Conservation (phyloP, 2,888 invertebrate genomes). For the Rhamphomyia laevipes region DNA sequence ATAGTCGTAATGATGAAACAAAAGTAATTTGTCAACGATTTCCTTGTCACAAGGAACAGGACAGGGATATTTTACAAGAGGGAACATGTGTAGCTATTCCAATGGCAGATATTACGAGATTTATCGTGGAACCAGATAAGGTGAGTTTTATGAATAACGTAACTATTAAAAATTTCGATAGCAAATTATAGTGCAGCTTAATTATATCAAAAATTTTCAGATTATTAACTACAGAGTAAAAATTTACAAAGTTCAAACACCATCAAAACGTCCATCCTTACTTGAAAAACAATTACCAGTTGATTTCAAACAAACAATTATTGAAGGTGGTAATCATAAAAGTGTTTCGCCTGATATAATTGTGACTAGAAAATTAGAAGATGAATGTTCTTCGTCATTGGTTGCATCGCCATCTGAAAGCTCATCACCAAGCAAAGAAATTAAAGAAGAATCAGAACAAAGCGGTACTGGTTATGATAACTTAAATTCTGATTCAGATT, state of each 20-base stretch:
- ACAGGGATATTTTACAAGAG: constrained; percentile 31
- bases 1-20: constrained; percentile 30
- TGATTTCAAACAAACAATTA: constrained; percentile 25
- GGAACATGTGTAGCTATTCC: constrained; percentile 32
- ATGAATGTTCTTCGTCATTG: constrained; percentile 5
- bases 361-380: constrained; percentile 26
- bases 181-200: background rate
- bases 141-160: constrained; percentile 17
- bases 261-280: constrained; percentile 16
- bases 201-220: constrained; percentile 15
- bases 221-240: constrained; percentile 28
- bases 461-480: constrained; percentile 8
- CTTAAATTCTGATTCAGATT: constrained; percentile 18
- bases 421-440: constrained; percentile 14
- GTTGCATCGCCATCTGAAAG: constrained; percentile 8
- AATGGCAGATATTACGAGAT: constrained; percentile 28
- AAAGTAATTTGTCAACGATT: constrained; percentile 32
- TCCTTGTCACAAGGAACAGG: constrained; percentile 35
- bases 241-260: constrained; percentile 26
- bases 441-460: constrained; percentile 10
- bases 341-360: constrained; percentile 28
- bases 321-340: constrained; percentile 29
- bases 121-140: constrained; percentile 26
- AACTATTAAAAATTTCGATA: background rate
- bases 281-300: constrained; percentile 15